Base-by-base conservation (phyloP, 2,888 invertebrate species). In the Thymelicus lineola region DNA sequence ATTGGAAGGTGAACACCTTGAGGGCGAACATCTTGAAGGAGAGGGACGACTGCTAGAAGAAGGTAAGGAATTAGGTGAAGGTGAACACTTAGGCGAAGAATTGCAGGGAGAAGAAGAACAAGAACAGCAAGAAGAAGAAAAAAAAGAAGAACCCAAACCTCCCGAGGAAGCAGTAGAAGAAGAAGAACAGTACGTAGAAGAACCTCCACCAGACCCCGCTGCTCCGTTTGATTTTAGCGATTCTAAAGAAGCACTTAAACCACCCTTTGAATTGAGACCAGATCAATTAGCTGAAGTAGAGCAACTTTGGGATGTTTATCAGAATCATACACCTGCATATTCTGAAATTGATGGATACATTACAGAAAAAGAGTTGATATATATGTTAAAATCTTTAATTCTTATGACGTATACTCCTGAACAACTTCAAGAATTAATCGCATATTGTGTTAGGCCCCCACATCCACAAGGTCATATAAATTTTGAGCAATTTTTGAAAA, bases 201-300 rank as follows among this genome's bases (percentile, higher is more conserved):
- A 86, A 74, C 89, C 88, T 38, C 90, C 90, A 6, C 88, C 88
- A 9, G 92, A 93, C 75, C 93, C 93, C n/a, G 75, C 87, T 38
- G 93, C 90, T 35, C 92, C 93, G 7, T 90, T 81, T 69, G 74
- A 88, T 76, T 87, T 92, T 38, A 84, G 76, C 68, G 92, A 92
- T 71, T 90, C 90, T 7, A 79, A 81, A 72, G 93, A 93, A 86
- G 86, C 85, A 53, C 72, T 90, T 0, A 88, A 81, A 79, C 83
- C 85, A 35, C 85, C 85, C 7, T 93, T 87, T 77, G 77, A 84
- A 72, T 79, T 93, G 69, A 81, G 88, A 62, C 87, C 84, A n/a
- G 91, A 92, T 74, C 92, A 92, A 78, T 20, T 87, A 71, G 86
- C 86, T 46, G 93, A 93, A 85, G 83, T 91, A 6, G 90, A 91